Evolutionary conservation across 2,797 vertebrate genomes (phyloP), one percentile per base, ranked within the genome.

Genomic region (Danio aesculapii): DNA sequence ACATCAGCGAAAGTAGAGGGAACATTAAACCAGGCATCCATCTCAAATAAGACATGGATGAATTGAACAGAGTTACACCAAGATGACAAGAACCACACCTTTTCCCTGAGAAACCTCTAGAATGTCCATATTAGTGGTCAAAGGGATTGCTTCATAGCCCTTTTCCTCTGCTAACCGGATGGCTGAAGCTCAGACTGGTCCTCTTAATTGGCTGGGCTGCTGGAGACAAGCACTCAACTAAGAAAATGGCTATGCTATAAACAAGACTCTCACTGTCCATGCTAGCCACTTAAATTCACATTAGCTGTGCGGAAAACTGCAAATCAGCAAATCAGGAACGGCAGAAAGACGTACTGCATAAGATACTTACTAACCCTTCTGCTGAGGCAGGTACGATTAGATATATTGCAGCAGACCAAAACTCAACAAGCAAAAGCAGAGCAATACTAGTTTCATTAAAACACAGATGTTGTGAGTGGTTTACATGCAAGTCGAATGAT

Each of bases 141-240:
- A 66, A 74, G 57, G 55, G 39, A 72, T 74, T 83, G n/a, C 14
- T 81, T 84, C 70, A 81, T 62, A 30, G 46, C 49, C 68, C 78
- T 72, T 66, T 76, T 62, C 43, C 78, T 83, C 66, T 62, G 81
- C 70, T 84, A 84, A 83, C 71, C 57, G 77, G 55, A 63, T 14
- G 43, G 41, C 50, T 83, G 49, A 21, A 84, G 75, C 62, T n/a
- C 1, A 5, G 69, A 50, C 41, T 70, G 41, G 63, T 58, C 44
- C 44, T 44, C 80, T 73, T 84, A 84, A 86, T 81, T 85, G 83
- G 71, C 57, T 11, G 0, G 46, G 53, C 46, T 81, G 50, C 70
- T 47, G 19, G 75, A 84, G 59, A 83, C 73, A 62, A 78, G 77
- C 85, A 84, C 78, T 83, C 74, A 68, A 83, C 75, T 83, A 79